phyloP scores from a whole-genome alignment of 2,888 invertebrate genomes.

The Yponomeuta plumbellus region DNA sequence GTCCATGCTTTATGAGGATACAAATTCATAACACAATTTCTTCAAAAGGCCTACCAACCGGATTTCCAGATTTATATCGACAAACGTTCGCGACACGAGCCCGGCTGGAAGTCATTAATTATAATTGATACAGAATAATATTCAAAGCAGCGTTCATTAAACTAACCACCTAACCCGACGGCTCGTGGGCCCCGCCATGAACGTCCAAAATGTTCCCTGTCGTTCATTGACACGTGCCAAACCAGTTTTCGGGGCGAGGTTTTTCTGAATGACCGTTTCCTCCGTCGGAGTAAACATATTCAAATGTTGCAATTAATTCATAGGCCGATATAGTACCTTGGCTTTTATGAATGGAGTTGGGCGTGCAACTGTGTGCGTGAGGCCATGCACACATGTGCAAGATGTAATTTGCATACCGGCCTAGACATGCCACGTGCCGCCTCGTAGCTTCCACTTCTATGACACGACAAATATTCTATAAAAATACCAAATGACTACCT shows the following conservation, averaged over 20 bases:
- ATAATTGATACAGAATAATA: conserved; percentile 53
- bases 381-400: conserved; percentile 40
- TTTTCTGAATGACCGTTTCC: conserved; percentile 72
- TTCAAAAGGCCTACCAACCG: background rate
- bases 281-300: conserved; percentile 74
- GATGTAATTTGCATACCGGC: conserved; percentile 64
- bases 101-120: conserved; percentile 40
- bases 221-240: conserved; percentile 76
- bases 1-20: background rate
- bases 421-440: conserved; percentile 61
- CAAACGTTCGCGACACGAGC: conserved; percentile 21
- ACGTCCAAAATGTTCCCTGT: conserved; percentile 65
- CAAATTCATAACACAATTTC: conserved; percentile 5
- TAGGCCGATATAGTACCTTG: conserved; percentile 67
- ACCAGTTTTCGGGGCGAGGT: conserved; percentile 70
- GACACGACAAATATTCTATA: background rate
- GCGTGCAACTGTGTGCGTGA: conserved; percentile 49
- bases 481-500: background rate
- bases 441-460: background rate
- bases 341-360: conserved; percentile 71
- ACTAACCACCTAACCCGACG: conserved; percentile 62
- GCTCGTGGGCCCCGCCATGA: conserved; percentile 44
- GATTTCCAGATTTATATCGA: conserved; percentile 3
- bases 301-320: conserved; percentile 77
- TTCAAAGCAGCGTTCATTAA: conserved; percentile 58